A percentile compares a stretch with the other conserved stretches of the same genome.
Evolutionary conservation across 2,888 invertebrate genomes (phyloP).

Genomic region (Agrochola circellaris): DNA sequence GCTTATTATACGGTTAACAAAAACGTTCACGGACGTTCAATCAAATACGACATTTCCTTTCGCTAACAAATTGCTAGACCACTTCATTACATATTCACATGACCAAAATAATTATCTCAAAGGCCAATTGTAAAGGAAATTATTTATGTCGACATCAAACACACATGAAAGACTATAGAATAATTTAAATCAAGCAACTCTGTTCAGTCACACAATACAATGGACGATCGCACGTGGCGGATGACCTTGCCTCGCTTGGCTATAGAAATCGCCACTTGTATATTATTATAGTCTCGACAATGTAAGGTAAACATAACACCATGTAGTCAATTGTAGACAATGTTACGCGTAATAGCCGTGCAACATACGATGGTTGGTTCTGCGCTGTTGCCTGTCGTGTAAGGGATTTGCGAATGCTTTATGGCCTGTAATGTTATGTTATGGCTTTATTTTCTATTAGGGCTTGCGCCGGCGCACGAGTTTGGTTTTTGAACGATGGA

Average conservation of each 20-base stretch:
- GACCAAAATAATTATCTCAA: slow-evolving; percentile 61
- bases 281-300: slow-evolving; percentile 67
- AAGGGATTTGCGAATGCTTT: slow-evolving; percentile 59
- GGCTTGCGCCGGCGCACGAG: slow-evolving; percentile 45
- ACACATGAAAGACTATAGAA: slow-evolving; percentile 56
- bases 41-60: slow-evolving; percentile 48
- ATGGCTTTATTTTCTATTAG: slow-evolving; percentile 56
- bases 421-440: slow-evolving; percentile 52
- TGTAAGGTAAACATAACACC: slow-evolving; percentile 74
- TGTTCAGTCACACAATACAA: slow-evolving; percentile 71
- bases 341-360: slow-evolving; percentile 75
- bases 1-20: slow-evolving; percentile 26
- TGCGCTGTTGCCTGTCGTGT: slow-evolving; percentile 62
- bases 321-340: slow-evolving; percentile 75
- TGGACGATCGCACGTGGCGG: slow-evolving; percentile 79
- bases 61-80: slow-evolving; percentile 41
- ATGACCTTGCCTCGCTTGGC: slow-evolving; percentile 79
- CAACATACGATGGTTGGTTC: slow-evolving; percentile 71
- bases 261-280: slow-evolving; percentile 71
- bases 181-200: slow-evolving; percentile 67
- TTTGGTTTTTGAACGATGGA: neutral
- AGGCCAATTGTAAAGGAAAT: slow-evolving; percentile 57
- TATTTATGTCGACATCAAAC: slow-evolving; percentile 53
- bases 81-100: slow-evolving; percentile 53
- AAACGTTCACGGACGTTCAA: slow-evolving; percentile 51